Evolutionary conservation across 1,140 invertebrate genomes (phyloP).

Genomic region (Artemia franciscana): DNA sequence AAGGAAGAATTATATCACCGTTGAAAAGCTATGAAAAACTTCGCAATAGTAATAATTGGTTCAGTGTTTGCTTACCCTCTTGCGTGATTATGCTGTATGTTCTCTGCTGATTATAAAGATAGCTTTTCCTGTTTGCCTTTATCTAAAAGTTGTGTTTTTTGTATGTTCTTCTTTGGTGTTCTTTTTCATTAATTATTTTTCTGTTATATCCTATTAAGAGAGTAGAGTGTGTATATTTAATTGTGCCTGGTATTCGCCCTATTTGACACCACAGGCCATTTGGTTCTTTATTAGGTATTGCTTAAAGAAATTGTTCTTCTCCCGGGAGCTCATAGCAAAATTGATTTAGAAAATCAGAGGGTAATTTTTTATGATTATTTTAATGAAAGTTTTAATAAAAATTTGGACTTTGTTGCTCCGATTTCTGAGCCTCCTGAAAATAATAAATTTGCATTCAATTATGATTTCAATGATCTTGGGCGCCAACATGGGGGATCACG

Average conservation of each 20-base stretch:
- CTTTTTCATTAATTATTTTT: background rate
- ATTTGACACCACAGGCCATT: background rate
- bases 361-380: background rate
- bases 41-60: background rate
- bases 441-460: background rate
- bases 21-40: too few species aligned
- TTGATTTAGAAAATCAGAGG: background rate
- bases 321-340: background rate
- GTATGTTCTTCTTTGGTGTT: background rate
- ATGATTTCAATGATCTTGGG: background rate
- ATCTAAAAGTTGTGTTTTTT: background rate
- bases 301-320: background rate
- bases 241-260: background rate
- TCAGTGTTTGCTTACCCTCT: background rate
- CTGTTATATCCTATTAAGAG: too few species aligned
- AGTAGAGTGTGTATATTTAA: too few species aligned
- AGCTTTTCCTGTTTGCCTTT: background rate
- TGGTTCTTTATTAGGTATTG: background rate
- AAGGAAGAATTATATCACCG: background rate
- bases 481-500: background rate
- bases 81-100: background rate
- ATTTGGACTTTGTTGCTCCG: background rate
- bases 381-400: background rate
- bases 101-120: background rate
- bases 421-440: background rate